A percentile compares a stretch with the other conserved stretches of the same genome.
These are phyloP conservation scores for Fringilla coelebs DNA, from an alignment of 2,797 vertebrate genomes.

Conservation along the genomic window DNA sequence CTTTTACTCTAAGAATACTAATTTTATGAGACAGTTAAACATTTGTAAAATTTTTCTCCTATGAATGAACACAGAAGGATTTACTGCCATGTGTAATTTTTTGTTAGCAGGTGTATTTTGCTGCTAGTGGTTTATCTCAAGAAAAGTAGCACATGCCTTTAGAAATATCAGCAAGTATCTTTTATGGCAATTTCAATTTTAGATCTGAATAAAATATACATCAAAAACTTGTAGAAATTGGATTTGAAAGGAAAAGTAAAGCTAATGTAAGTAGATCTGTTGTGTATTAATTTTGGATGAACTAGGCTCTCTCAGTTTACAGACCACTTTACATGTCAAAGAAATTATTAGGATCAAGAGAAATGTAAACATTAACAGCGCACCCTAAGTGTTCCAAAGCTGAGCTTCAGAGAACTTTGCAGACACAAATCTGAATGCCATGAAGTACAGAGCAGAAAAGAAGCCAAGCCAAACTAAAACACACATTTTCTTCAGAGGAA, in stretches of 20 bases:
- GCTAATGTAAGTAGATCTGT: neutral
- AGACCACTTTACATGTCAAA: neutral
- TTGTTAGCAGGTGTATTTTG: neutral
- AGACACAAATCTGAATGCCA: neutral
- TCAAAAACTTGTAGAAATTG: neutral
- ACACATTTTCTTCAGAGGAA: neutral
- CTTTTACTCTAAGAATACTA: neutral
- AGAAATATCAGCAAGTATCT: neutral
- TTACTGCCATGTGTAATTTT: neutral
- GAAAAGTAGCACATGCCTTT: neutral
- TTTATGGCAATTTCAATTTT: neutral
- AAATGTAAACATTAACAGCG: neutral
- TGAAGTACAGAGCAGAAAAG: neutral
- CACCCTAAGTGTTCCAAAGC: neutral
- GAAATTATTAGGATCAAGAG: neutral
- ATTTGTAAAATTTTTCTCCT: neutral
- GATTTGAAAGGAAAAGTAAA: neutral
- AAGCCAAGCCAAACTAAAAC: neutral
- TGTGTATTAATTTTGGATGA: neutral
- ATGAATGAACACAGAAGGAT: neutral
- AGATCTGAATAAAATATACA: conserved; percentile 8
- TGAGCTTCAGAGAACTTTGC: neutral
- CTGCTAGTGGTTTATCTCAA: neutral
- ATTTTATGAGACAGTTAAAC: neutral
- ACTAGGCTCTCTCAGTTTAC: neutral